These are phyloP conservation scores for Achlya flavicornis DNA, from an alignment of 2,888 invertebrate genomes.

Conservation along the genomic window DNA sequence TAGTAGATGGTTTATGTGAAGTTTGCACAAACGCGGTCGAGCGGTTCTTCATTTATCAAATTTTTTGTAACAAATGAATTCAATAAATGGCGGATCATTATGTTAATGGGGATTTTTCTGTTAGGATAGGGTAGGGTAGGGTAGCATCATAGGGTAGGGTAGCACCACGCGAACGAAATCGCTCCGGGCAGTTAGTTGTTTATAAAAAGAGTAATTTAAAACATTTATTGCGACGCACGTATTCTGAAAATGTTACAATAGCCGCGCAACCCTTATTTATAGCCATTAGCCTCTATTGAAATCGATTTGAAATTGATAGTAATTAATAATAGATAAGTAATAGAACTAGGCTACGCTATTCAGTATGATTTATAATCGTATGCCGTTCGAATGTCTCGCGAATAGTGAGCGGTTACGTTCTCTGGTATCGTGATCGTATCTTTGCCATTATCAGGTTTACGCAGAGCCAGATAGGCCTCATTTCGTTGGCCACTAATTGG, in stretches of 20 bases:
- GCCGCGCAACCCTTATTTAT: slow-evolving; percentile 18
- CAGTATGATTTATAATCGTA: slow-evolving; percentile 24
- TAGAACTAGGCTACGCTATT: slow-evolving; percentile 34
- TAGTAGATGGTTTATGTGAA: too few relatives aligned
- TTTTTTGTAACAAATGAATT: too few relatives aligned
- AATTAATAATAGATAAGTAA: slow-evolving; percentile 34
- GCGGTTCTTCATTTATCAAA: too few relatives aligned
- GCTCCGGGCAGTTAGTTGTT: too few relatives aligned
- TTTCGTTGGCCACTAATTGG: slow-evolving; percentile 71
- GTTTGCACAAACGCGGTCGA: too few relatives aligned
- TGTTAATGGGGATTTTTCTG: too few relatives aligned
- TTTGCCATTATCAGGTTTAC: slow-evolving; percentile 62
- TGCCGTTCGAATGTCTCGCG: slow-evolving; percentile 22
- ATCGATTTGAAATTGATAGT: slow-evolving; percentile 25
- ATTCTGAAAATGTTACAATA: slow-evolving; percentile 15
- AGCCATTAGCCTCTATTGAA: slow-evolving; percentile 22
- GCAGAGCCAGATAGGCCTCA: slow-evolving; percentile 58
- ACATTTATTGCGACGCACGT: background rate
- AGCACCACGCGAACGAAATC: too few relatives aligned
- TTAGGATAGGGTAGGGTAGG: too few relatives aligned
- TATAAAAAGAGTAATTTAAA: background rate
- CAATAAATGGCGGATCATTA: too few relatives aligned
- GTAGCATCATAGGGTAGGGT: too few relatives aligned
- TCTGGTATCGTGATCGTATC: slow-evolving; percentile 48
- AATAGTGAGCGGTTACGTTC: slow-evolving; percentile 32